These are phyloP conservation scores for Macroglossus sobrinus DNA, from an alignment of 2,113 vertebrate genomes.

Conservation along the genomic window DNA sequence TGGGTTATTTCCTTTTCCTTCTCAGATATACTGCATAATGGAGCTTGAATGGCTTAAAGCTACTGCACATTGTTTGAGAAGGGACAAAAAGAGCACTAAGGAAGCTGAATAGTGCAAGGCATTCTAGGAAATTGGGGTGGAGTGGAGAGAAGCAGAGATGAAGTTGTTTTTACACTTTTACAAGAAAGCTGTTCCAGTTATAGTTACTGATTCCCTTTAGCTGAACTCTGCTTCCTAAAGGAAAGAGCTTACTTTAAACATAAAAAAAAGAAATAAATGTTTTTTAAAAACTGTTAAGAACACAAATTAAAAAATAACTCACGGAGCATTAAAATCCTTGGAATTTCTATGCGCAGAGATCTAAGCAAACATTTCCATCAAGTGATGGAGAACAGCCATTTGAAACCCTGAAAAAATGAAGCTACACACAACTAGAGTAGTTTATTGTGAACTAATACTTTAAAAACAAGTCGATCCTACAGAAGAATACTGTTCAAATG, in stretches of 20 bases:
- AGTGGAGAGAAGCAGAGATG: slow-evolving; percentile 68
- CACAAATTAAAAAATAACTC: slow-evolving; percentile 78
- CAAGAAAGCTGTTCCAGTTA: slow-evolving; percentile 81
- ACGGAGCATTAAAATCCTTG: slow-evolving; percentile 70
- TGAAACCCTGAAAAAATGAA: slow-evolving; percentile 79
- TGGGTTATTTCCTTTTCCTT: slow-evolving; percentile 73
- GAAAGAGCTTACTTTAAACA: slow-evolving; percentile 71
- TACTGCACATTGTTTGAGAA: slow-evolving; percentile 72
- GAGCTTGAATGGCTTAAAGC: slow-evolving; percentile 75
- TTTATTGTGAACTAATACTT: slow-evolving; percentile 82
- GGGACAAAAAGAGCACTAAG: slow-evolving; percentile 74
- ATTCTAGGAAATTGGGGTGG: slow-evolving; percentile 66
- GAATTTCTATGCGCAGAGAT: slow-evolving; percentile 78
- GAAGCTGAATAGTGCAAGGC: slow-evolving; percentile 82
- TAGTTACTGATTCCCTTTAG: slow-evolving; percentile 66
- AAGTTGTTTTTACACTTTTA: slow-evolving; percentile 63
- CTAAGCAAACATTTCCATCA: slow-evolving; percentile 79
- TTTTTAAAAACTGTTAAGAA: slow-evolving; percentile 59
- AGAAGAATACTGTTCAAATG: slow-evolving; percentile 88
- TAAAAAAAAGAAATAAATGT: slow-evolving; percentile 58
- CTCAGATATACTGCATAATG: slow-evolving; percentile 68
- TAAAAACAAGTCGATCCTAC: slow-evolving; percentile 80
- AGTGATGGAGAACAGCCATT: slow-evolving; percentile 73
- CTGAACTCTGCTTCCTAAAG: slow-evolving; percentile 73
- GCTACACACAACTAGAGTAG: slow-evolving; percentile 76